Base-by-base conservation (phyloP, 2,113 vertebrate genomes). In the Chloroceryle aenea region DNA sequence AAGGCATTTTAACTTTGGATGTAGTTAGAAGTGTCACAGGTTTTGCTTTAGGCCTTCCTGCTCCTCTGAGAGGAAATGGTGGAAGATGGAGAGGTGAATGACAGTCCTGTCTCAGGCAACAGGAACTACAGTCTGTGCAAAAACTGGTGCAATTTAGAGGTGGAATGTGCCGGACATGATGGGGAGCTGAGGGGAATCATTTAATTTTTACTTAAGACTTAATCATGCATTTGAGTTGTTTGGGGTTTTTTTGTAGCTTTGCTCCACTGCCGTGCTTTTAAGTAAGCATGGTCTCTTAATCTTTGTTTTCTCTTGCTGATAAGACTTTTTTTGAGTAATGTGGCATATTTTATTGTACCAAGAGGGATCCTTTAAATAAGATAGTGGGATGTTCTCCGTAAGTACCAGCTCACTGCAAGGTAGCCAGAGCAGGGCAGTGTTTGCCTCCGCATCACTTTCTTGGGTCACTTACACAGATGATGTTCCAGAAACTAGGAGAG, bases 21-120 rank as follows among this genome's bases (percentile, higher is more conserved):
- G 30, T 27, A 14, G 21, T 52, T 74, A 52, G 63, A 68, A 66
- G 32, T 47, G 15, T 38, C 30, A 11, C 0, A 1, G 3, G 13
- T 75, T 76, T 83, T 85, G 17, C 30, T 73, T 29, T 59, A 50
- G 40, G 34, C 43, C 34, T 68, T 73, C 30, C 29, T 3, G 10
- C 9, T 77, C 9, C 45, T 56, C n/a, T 77, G 26, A 62, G 63
- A 59, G 45, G 17, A 11, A 22, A 23, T 20, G 25, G 22, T 23
- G 20, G 29, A 68, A 80, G 29, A 16, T 0, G 2, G 21, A 82
- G 52, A 38, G 58, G 6, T 52, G 14, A 21, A 87, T 12, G 45
- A 23, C 29, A 21, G 26, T 45, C 42, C 26, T 5, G 3, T 25
- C 34, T 63, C 9, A 52, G 58, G 20, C 40, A 43, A 20, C 50